Evolutionary conservation across 2,888 invertebrate genomes (phyloP).

Genomic region (Lasioglossum pauxillum): DNA sequence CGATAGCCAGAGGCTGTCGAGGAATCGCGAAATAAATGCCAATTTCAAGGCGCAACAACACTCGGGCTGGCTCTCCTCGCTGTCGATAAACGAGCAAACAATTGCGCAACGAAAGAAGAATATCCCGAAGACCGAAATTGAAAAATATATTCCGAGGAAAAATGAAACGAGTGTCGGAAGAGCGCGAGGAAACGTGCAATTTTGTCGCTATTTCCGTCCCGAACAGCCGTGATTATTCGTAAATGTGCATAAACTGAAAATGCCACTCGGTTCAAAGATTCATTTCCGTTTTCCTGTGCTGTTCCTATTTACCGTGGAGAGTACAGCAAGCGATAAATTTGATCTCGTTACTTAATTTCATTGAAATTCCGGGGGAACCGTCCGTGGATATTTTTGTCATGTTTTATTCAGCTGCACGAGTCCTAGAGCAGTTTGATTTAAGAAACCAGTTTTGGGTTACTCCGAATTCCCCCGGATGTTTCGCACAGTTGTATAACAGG

Average conservation of each 20-base stretch:
- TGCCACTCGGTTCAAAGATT: background rate
- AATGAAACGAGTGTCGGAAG: conserved; percentile 24
- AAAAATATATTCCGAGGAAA: conserved; percentile 33
- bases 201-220: background rate
- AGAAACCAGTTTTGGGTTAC: background rate
- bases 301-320: background rate
- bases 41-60: conserved; percentile 52
- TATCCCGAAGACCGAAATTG: conserved; percentile 31
- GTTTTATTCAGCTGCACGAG: background rate
- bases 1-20: conserved; percentile 15
- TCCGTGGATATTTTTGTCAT: background rate
- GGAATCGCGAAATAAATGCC: conserved; percentile 60
- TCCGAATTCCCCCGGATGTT: conserved; percentile 8
- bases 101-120: conserved; percentile 44
- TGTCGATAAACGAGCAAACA: conserved; percentile 50
- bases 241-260: background rate
- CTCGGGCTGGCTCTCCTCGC: conserved; percentile 23
- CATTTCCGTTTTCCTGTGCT: background rate
- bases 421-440: background rate
- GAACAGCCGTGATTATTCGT: background rate
- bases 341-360: background rate
- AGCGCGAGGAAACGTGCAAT: background rate
- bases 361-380: background rate
- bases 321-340: background rate
- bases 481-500: conserved; percentile 16